Base-by-base conservation (phyloP, 2,888 invertebrate species). In the Drosophila limbata region DNA sequence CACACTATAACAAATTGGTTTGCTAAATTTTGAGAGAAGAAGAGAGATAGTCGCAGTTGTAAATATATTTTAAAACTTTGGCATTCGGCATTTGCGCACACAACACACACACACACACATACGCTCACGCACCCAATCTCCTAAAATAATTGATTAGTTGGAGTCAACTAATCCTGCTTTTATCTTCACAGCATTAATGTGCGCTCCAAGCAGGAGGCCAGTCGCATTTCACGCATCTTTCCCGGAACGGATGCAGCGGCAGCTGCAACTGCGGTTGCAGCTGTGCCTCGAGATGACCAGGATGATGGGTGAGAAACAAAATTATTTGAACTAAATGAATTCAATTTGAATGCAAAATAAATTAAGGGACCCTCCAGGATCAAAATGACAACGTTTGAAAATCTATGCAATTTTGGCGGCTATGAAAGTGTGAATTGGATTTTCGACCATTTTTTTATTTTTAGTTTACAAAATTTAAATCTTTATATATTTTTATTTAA, bases 131-230 rank as follows among this genome's bases (percentile, higher is more conserved):
- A 61, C 39, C n/a, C 65, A 47, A 28, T 47, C 2, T 47, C 57
- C 45, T 11, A 2, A 15, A 6, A n/a, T 0, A n/a, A 28, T 47
- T 25, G 4, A 1, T 8, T 8, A 35, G 11, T 21, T 44, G 4
- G 3, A 21, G 1, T 21, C 6, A 3, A 48, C 45, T 45, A 48
- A 56, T 51, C 0, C 15, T 19, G 17, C 3, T 44, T 37, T 25
- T 5, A 1, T 4, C 19, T 47, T 45, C 50, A 13, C 59, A 84
- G 84, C 62, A 84, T 87, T 25, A 82, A 82, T 69, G 78, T 73
- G 9, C 82, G 94, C 95, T 96, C 92, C 95, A 91, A 95, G 94
- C 95, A 92, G 94, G 88, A 86, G 4, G 53, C 57, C 0, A 67
- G 95, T 91, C 93, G 95, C 11, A 77, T 74, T 75, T 93, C 89